phyloP scores from a whole-genome alignment of 2,113 vertebrate species.

The Nanger granti region DNA sequence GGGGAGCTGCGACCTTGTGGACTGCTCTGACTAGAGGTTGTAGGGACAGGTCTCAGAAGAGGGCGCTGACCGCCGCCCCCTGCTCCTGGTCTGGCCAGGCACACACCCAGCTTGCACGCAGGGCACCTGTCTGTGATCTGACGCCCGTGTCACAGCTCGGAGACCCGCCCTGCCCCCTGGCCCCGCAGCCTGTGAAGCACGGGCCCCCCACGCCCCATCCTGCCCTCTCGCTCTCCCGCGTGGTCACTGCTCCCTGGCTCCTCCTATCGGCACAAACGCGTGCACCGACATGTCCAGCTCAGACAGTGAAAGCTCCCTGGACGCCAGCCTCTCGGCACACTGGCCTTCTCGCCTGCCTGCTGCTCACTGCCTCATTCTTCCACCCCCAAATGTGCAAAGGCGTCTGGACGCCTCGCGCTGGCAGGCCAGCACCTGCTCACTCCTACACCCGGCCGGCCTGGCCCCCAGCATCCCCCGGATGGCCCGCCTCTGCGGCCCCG shows the following conservation, averaged over 20 bases:
- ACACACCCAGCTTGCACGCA: not conserved
- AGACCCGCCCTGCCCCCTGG: not conserved
- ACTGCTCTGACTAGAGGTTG: not conserved
- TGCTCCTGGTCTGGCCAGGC: not conserved
- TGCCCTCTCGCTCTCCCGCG: fast-evolving
- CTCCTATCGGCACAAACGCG: not conserved
- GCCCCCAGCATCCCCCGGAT: fast-evolving
- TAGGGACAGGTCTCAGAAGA: not conserved
- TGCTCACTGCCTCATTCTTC: not conserved
- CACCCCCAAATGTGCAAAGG: not conserved
- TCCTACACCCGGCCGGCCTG: no score
- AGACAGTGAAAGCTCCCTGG: not conserved
- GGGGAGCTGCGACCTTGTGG: not conserved
- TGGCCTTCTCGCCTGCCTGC: not conserved
- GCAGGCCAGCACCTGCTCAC: not conserved
- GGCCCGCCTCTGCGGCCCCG: fast-evolving
- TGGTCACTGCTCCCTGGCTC: not conserved
- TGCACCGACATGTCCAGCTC: no score
- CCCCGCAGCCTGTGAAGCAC: fast-evolving
- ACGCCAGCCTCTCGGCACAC: not conserved
- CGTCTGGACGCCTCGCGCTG: fast-evolving
- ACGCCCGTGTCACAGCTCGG: fast-evolving
- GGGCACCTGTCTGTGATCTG: not conserved
- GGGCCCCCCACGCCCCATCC: not conserved
- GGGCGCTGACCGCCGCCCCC: not conserved